phyloP scores from a whole-genome alignment of 53 echinoderm and acorn worm species.

The Luidia sarsii region DNA sequence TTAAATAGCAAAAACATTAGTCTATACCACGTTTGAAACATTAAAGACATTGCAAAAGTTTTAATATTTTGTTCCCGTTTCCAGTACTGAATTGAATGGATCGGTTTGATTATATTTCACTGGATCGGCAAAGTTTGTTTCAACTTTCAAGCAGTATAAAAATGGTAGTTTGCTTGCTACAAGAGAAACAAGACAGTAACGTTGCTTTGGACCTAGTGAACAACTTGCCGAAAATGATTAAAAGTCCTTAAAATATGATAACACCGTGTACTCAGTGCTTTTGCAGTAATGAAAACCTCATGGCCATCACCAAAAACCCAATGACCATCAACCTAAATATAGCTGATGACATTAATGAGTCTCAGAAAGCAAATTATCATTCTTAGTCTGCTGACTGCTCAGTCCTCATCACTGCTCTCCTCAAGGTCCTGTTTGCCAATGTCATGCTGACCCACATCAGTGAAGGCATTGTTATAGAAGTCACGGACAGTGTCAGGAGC shows the following conservation, averaged over 20 bases:
- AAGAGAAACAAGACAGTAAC: conserved; percentile 9
- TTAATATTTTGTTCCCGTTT: background rate
- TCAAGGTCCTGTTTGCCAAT: conserved; percentile 21
- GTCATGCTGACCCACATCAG: conserved; percentile 26
- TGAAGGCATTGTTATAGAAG: conserved; percentile 28
- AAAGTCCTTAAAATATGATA: conserved; percentile 1
- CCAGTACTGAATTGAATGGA: conserved; percentile 7
- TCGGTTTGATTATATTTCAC: conserved; percentile 7
- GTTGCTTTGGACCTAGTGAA: background rate
- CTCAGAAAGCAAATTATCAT: conserved; percentile 12
- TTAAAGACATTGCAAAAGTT: conserved; percentile 2
- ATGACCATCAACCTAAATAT: background rate
- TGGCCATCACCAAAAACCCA: background rate
- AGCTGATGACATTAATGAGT: background rate
- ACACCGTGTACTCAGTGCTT: background rate
- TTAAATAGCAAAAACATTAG: background rate
- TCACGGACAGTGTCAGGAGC: conserved; percentile 13
- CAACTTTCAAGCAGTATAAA: conserved; percentile 6
- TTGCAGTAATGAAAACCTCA: background rate
- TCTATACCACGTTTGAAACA: background rate
- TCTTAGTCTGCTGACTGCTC: conserved; percentile 1
- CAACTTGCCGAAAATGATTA: background rate
- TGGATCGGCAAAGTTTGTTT: background rate
- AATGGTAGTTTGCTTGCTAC: conserved; percentile 9
- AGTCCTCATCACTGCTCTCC: conserved; percentile 25